These are phyloP conservation scores for Phyto melanocephala DNA, from an alignment of 2,888 invertebrate species.

Conservation along the genomic window DNA sequence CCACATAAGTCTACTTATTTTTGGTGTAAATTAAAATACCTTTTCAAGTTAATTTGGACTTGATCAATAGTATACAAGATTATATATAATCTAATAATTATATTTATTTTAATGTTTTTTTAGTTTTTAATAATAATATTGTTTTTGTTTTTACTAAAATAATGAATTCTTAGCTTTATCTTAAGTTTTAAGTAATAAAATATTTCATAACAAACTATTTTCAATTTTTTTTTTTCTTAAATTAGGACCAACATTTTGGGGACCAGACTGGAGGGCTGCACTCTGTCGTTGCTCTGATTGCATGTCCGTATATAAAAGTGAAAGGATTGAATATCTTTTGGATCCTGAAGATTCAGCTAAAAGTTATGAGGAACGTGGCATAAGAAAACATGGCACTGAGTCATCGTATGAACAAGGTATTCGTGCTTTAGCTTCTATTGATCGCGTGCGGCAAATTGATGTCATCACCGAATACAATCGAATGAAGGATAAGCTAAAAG, in stretches of 20 bases:
- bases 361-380: conserved; percentile 88
- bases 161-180: no score
- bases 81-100: no score
- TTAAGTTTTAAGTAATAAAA: no score
- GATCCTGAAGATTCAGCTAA: conserved; percentile 91
- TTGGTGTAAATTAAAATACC: no score
- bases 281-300: conserved; percentile 87
- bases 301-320: conserved; percentile 84
- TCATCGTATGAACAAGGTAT: conserved; percentile 85
- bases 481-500: conserved; percentile 89
- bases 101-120: no score
- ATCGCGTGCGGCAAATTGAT: conserved; percentile 90
- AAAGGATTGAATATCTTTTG: conserved; percentile 85
- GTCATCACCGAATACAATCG: conserved; percentile 92
- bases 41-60: no score
- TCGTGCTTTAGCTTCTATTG: conserved; percentile 88
- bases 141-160: no score
- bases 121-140: no score
- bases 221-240: neutral
- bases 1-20: no score
- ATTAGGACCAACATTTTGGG: conserved; percentile 83
- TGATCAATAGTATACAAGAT: no score
- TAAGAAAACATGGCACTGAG: conserved; percentile 80
- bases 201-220: no score
- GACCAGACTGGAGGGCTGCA: conserved; percentile 86